Evolutionary conservation across 2,797 vertebrate species (phyloP), one percentile per base, ranked within the genome.

Genomic region (Eospalax fontanierii): DNA sequence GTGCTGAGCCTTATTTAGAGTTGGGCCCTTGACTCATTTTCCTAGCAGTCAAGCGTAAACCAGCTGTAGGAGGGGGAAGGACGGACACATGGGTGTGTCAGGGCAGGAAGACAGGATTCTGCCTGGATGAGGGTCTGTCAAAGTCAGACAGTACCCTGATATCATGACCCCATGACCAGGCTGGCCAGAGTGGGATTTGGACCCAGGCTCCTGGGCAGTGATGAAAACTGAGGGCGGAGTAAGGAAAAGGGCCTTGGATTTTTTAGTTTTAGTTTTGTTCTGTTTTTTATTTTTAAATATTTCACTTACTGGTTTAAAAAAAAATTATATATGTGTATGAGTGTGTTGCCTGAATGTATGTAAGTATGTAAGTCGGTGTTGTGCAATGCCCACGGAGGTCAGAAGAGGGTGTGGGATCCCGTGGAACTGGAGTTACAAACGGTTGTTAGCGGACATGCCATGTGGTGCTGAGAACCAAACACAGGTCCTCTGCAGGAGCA

Each of bases 21-120:
- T 8, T 65, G 33, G 61, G 38, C 6, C 78, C 28, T 66, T 73
- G 90, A 61, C n/a, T 68, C 50, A 28, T 70, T 19, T 40, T 57
- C 6, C 0, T 15, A 43, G 57, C 22, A 35, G 75, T 57, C 71
- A 84, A n/a, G 73, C 57, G 16, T 43, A 16, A 61, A 16, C 66
- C 19, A 38, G 87, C 74, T 22, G 4, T 9, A 38, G 76, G 46
- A 59, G 15, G 30, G 57, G 57, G 33, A 43, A 33, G 21, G 50
- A 75, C 19, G 10, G 59, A 15, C 43, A 59, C 9, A 19, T 0
- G 0, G 59, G 33, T 19, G 0, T 4, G 15, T 8, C 4, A 1
- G 26, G 75, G 38, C 24, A 28, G 54, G 50, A 80, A 81, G 30
- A 14, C 4, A 14, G 74, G 59, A 79, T 38, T 57, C 22, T 18